Evolutionary conservation across 2,113 vertebrate species (phyloP).

Genomic region (Pantherophis guttatus): DNA sequence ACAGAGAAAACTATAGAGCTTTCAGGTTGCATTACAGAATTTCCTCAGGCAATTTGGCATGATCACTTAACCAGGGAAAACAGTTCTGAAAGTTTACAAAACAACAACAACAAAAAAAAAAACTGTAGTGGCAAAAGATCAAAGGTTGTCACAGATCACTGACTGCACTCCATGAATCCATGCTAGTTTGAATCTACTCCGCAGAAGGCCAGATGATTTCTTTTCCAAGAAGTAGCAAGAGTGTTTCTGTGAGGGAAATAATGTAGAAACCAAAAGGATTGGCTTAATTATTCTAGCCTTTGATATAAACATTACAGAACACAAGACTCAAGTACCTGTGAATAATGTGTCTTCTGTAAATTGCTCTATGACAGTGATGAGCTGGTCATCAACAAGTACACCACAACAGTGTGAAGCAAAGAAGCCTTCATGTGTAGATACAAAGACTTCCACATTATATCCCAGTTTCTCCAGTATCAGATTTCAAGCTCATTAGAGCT

Average conservation of each 20-base stretch:
- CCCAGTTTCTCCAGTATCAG: neutral
- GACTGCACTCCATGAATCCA: neutral
- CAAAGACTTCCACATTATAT: neutral
- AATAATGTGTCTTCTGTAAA: neutral
- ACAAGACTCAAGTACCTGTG: neutral
- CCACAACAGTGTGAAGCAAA: neutral
- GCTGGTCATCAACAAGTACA: neutral
- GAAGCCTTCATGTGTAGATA: neutral
- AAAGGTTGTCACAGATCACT: neutral
- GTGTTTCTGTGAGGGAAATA: neutral
- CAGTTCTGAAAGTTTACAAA: neutral
- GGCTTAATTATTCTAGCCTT: neutral
- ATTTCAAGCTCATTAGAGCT: neutral
- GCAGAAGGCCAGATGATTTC: neutral
- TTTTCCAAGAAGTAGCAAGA: neutral
- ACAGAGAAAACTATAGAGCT: neutral
- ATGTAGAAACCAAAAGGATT: neutral
- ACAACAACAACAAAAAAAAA: neutral
- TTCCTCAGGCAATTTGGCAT: neutral
- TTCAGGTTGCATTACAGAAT: neutral
- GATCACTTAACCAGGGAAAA: neutral
- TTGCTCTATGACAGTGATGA: neutral
- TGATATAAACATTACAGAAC: neutral
- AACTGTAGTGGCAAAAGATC: neutral
- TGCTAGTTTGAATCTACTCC: neutral